Conservation (phyloP, 1,140 invertebrate species). For the Paracyclopina nana region DNA sequence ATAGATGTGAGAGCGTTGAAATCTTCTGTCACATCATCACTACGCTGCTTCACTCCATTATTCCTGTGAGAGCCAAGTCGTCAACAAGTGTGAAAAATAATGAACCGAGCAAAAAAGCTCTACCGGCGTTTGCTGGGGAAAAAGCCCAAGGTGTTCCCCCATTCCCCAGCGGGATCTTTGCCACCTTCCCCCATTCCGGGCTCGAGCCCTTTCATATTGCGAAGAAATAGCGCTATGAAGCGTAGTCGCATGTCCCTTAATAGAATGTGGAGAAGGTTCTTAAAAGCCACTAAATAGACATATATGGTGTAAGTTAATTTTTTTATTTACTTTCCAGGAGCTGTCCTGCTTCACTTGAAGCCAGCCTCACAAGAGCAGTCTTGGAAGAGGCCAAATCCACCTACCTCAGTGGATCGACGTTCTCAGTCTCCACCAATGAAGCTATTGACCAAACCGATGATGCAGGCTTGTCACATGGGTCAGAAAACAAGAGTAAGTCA, state of each 20-base stretch:
- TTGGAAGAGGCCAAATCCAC: not conserved
- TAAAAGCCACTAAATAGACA: no score
- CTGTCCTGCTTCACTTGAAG: not conserved
- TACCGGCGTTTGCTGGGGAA: no score
- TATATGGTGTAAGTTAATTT: no score
- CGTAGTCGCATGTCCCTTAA: not conserved
- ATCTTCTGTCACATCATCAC: not conserved
- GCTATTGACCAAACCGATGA: no score
- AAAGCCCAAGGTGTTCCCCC: no score
- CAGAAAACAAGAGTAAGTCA: no score
- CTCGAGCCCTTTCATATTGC: not conserved
- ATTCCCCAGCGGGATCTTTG: not conserved
- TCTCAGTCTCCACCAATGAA: no score
- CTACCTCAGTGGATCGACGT: no score
- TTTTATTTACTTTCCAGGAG: slow-evolving; percentile 1
- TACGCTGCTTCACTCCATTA: not conserved
- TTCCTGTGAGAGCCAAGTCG: not conserved
- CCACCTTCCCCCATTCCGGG: not conserved
- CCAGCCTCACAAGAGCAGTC: not conserved
- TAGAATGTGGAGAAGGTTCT: not conserved
- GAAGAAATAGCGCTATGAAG: not conserved
- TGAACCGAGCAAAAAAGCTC: no score
- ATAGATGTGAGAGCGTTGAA: not conserved
- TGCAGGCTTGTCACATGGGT: no score
- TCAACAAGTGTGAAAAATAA: not conserved